These are phyloP conservation scores for Hippocampus zosterae DNA, from an alignment of 2,113 vertebrate species.

Conservation along the genomic window DNA sequence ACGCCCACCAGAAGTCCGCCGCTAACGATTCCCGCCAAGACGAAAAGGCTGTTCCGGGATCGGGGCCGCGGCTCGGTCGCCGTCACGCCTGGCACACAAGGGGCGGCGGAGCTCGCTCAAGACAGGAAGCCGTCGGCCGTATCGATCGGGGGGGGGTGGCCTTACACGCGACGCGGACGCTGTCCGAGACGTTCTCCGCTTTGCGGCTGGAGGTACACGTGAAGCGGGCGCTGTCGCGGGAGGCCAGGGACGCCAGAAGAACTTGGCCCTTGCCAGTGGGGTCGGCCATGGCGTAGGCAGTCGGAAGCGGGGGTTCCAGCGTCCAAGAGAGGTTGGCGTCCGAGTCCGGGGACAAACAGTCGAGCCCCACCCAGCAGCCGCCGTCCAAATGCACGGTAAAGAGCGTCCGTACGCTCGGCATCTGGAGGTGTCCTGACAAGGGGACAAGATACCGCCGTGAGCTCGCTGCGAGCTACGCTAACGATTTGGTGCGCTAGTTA, in stretches of 20 bases:
- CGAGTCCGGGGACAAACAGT: neutral
- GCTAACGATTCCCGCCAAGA: neutral
- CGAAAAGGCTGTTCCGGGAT: neutral
- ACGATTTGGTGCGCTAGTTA: too few species aligned
- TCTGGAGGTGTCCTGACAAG: neutral
- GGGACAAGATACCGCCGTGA: neutral
- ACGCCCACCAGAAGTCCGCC: neutral
- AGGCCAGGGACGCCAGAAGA: neutral
- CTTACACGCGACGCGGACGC: neutral
- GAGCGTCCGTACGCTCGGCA: neutral
- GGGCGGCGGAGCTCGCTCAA: neutral
- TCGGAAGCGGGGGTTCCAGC: neutral
- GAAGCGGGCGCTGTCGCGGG: neutral
- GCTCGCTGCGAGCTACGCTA: too few species aligned
- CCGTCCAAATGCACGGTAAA: neutral
- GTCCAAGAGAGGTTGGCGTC: neutral
- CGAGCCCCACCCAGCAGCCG: neutral
- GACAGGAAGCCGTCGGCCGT: neutral
- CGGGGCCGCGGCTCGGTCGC: neutral
- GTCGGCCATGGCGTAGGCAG: neutral
- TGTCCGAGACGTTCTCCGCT: neutral
- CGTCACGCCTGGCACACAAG: neutral
- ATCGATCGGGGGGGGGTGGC: too few species aligned
- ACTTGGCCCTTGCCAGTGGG: neutral
- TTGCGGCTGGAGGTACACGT: slow-evolving; percentile 7